A percentile compares a stretch with the other conserved stretches of the same genome.
Evolutionary conservation across 1,140 invertebrate genomes (phyloP).

Genomic region (Macrobrachium rosenbergii): DNA sequence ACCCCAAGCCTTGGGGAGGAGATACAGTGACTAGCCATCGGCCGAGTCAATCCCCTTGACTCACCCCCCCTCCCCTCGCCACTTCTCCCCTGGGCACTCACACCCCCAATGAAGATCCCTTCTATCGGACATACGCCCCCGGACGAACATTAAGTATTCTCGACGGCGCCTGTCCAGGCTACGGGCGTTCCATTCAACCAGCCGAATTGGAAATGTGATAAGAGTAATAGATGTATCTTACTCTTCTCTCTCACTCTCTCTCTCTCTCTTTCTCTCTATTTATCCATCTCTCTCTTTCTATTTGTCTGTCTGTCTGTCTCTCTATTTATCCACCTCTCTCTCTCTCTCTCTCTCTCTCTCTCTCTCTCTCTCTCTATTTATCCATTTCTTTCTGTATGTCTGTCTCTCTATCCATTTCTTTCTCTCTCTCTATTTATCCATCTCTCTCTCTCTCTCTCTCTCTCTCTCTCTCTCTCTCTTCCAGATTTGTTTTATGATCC

Average conservation of each 20-base stretch:
- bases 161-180: neutral
- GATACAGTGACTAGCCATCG: too few relatives aligned
- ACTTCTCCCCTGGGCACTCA: too few relatives aligned
- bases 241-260: neutral
- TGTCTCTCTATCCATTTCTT: neutral
- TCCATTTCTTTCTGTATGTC: too few relatives aligned
- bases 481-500: neutral
- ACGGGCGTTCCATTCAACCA: constrained; percentile 3
- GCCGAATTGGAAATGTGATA: constrained; percentile 23
- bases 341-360: constrained; percentile 24
- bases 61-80: too few relatives aligned
- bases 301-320: too few relatives aligned
- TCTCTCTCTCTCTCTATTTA: neutral
- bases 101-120: too few relatives aligned
- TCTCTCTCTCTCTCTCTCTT: constrained; percentile 1
- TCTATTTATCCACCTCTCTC: neutral
- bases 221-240: neutral
- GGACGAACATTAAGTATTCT: neutral
- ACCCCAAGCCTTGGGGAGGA: too few relatives aligned
- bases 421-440: neutral
- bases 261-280: too few relatives aligned
- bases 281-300: too few relatives aligned
- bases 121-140: too few relatives aligned
- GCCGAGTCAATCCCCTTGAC: too few relatives aligned
- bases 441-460: constrained; percentile 1